phyloP scores from a whole-genome alignment of 2,888 invertebrate genomes.

The Dynastes hyllus region DNA sequence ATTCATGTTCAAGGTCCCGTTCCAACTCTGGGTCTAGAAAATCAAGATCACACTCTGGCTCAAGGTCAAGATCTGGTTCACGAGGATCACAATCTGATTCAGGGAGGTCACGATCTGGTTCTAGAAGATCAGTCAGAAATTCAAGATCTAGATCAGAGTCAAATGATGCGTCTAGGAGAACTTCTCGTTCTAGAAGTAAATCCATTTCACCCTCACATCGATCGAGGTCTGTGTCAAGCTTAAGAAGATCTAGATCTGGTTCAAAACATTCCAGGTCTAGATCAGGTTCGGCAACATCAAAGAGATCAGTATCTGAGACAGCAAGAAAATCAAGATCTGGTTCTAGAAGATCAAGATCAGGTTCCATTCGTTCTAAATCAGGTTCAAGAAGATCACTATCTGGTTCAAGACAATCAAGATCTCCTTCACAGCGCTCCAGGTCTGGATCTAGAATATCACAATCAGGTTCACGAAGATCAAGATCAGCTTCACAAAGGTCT shows the following conservation, averaged over 20 bases:
- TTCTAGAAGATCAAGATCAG: conserved; percentile 62
- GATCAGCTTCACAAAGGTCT: conserved; percentile 62
- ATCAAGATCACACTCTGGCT: conserved; percentile 57
- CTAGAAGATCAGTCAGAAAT: conserved; percentile 53
- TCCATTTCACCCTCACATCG: conserved; percentile 58
- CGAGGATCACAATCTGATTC: conserved; percentile 41
- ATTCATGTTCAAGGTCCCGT: conserved; percentile 54
- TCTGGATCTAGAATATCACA: conserved; percentile 54
- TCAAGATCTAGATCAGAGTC: conserved; percentile 60
- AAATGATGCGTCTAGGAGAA: conserved; percentile 47
- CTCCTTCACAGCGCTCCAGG: conserved; percentile 56
- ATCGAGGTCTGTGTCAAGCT: conserved; percentile 62
- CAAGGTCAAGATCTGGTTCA: conserved; percentile 49
- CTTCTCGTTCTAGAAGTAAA: conserved; percentile 60
- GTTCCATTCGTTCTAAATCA: conserved; percentile 58
- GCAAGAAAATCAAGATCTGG: conserved; percentile 63
- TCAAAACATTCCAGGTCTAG: conserved; percentile 59
- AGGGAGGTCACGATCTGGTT: conserved; percentile 38
- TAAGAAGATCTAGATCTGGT: conserved; percentile 61
- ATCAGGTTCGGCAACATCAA: conserved; percentile 61
- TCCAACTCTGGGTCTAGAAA: conserved; percentile 58
- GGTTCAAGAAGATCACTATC: conserved; percentile 59
- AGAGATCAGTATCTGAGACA: conserved; percentile 60
- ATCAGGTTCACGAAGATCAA: conserved; percentile 63
- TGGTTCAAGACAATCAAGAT: conserved; percentile 58